Evolutionary conservation across 2,888 invertebrate genomes (phyloP), one percentile per base, ranked within the genome.

Genomic region (Dryococelus australis): DNA sequence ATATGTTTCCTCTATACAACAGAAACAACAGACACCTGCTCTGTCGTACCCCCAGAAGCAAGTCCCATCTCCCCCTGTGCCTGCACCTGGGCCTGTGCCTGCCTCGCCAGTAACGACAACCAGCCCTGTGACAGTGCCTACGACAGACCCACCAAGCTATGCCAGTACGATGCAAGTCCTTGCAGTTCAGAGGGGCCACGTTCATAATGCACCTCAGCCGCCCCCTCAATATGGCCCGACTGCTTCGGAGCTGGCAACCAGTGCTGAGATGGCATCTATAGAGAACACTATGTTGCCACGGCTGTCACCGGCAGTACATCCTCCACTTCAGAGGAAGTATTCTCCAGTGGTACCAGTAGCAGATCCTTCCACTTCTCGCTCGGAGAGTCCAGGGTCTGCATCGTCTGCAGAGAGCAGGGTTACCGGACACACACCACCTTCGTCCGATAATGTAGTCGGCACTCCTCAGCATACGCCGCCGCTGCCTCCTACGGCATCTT

Each of bases 81-180:
- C 92, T n/a, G n/a, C 88, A 91, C 92, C 89, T 92, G 93, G 87
- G 92, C 94, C 35, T 90, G 90, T 90, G 90, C 93, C 93, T 88
- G 92, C 27, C 92, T 91, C 91, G 43, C 91, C 90, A 43, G 87
- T 86, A 27, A 90, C 91, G 13, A 91, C 91, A 43, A 90, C 91
- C 10, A 87, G 92, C 90, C 88, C 92, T 88, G 90, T 92, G 3
- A 93, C 94, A 89, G 95, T 96, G 53, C 96, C 96, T 27, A 97
- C 97, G 83, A 97, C 97, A 79, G 98, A 98, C 91, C 98, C 98
- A 0, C 98, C 98, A 10, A 97, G 97, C 91, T 98, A 98, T 92
- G 98, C 97, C 24, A 97, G 96, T 91, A 97, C 97, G 84, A 97
- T 98, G 96, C 97, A 97, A 92, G 96, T 96, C 27, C 93, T 96